Base-by-base conservation (phyloP, 2,797 vertebrate species). In the Pterois miles region DNA sequence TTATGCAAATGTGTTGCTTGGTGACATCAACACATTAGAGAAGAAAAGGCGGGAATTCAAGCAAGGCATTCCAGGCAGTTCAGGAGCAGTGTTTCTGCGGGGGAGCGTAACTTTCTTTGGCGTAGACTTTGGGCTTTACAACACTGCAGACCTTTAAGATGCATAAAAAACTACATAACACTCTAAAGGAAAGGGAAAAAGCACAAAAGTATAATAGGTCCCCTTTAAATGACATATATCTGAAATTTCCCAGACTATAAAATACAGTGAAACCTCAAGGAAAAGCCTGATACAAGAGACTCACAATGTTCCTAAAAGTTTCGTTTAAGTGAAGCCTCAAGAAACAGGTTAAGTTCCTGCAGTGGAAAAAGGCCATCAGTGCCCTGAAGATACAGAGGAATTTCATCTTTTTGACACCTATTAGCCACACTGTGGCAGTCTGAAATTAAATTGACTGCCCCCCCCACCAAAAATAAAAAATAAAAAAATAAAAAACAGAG, bases 321-420 rank as follows among this genome's bases (percentile, higher is more conserved):
- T 22, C 75, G 66, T 40, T 74, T 31, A 62, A 29, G 20, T 53
- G 64, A 81, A 71, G 74, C 63, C 65, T 29, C 67, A 8, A 38
- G 71, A 52, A 67, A 80, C 23, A 8, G 71, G 65, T 79, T 71
- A 64, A 46, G 67, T 74, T 74, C 70, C 76, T 64, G 56, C 59
- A 63, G 68, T 67, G 67, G 16, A 52, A 71, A 62, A 68, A 64
- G 48, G 59, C 65, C n/a, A 16, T 80, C 57, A 72, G 63, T 85
- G 63, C 83, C 88, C 79, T 69, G 81, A 78, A 90, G 89, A 74
- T 91, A 86, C 67, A 81, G 69, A 88, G 83, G 87, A 91, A 91
- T 90, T 89, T 73, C 76, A 81, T 88, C 86, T 90, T 84, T 81
- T 85, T 59, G 73, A 80, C 92, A 90, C 87, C 92, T 89, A 90